These are phyloP conservation scores for Triplophysa yarkandensis DNA, from an alignment of 2,797 vertebrate species.

Conservation along the genomic window DNA sequence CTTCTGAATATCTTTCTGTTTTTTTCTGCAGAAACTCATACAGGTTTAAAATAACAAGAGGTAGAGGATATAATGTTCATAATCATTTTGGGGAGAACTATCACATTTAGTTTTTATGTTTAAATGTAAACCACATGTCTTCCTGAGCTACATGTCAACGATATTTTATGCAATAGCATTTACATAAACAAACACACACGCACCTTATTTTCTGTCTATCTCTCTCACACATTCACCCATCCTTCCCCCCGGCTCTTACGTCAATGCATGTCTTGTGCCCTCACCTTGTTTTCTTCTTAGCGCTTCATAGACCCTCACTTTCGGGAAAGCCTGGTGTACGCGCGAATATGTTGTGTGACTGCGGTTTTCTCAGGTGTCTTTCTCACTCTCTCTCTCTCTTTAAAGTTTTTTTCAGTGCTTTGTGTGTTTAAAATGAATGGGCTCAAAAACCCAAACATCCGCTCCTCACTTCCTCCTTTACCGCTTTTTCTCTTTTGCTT, in stretches of 20 bases:
- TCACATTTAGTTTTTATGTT: too few relatives aligned
- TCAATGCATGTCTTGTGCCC: slow-evolving; percentile 68
- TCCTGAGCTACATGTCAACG: slow-evolving; percentile 53
- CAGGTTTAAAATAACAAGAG: too few relatives aligned
- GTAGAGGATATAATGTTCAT: too few relatives aligned
- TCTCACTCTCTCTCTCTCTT: slow-evolving; percentile 60
- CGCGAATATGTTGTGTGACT: slow-evolving; percentile 65
- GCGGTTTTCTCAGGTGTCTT: slow-evolving; percentile 81
- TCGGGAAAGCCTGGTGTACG: slow-evolving; percentile 77
- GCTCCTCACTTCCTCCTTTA: slow-evolving; percentile 76
- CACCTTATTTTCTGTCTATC: background rate
- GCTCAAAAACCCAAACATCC: slow-evolving; percentile 81
- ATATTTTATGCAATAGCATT: slow-evolving; percentile 55
- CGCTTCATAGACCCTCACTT: slow-evolving; percentile 71
- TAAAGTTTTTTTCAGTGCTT: slow-evolving; percentile 51
- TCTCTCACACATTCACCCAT: slow-evolving; percentile 11
- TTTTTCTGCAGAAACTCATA: too few relatives aligned
- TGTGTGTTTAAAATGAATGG: slow-evolving; percentile 80
- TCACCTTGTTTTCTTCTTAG: slow-evolving; percentile 70
- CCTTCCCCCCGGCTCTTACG: slow-evolving; percentile 63
- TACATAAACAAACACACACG: slow-evolving; percentile 25
- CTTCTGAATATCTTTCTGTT: too few relatives aligned
- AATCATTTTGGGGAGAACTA: too few relatives aligned
- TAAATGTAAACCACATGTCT: slow-evolving; percentile 17
- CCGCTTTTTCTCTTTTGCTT: slow-evolving; percentile 68